Conservation (phyloP, 2,888 invertebrate genomes). For the Cremastinae sp. region DNA sequence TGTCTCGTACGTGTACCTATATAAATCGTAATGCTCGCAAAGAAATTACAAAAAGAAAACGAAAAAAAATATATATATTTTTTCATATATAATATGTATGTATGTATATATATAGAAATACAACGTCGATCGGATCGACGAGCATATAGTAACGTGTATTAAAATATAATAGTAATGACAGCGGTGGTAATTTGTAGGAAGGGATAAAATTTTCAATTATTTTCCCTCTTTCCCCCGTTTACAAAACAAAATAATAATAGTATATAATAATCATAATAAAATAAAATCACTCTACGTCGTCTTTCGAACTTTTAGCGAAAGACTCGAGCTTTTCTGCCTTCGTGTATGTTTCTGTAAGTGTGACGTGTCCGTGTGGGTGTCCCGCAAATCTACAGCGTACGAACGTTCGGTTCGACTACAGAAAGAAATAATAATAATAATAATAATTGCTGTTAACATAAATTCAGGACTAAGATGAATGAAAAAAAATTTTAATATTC, state of each 20-base stretch:
- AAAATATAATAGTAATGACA: conserved; percentile 58
- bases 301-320: conserved; percentile 34
- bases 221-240: conserved; percentile 14
- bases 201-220: conserved; percentile 19
- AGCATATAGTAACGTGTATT: conserved; percentile 48
- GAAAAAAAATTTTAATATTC: conserved; percentile 19
- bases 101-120: conserved; percentile 26
- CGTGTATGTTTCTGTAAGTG: conserved; percentile 9
- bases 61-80: conserved; percentile 16
- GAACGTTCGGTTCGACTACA: conserved; percentile 27
- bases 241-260: conserved; percentile 25
- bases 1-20: conserved; percentile 42
- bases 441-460: no score
- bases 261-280: background rate
- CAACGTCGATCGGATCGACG: conserved; percentile 40
- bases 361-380: conserved; percentile 20
- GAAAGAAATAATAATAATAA: conserved; percentile 8
- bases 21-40: conserved; percentile 45
- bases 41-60: conserved; percentile 35
- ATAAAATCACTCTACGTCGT: conserved; percentile 34
- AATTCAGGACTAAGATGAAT: background rate
- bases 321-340: conserved; percentile 1
- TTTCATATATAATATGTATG: background rate
- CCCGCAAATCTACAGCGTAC: background rate
- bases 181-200: conserved; percentile 53